Evolutionary conservation across 2,113 vertebrate genomes (phyloP).

Genomic region (Symphodus melops): DNA sequence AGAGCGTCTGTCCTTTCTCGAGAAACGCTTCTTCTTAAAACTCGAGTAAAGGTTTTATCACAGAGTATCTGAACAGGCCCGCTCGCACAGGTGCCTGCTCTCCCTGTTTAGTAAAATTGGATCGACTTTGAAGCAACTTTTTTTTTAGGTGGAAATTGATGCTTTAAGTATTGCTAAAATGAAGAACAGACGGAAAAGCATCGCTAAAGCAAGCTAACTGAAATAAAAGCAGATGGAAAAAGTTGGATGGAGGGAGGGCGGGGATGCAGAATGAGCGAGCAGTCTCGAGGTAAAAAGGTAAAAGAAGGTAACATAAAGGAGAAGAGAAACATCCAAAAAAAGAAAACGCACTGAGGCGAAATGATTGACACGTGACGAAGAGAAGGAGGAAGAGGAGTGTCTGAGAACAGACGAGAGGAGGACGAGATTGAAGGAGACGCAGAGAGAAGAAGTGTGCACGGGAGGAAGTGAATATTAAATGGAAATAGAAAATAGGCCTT

Average conservation of each 20-base stretch:
- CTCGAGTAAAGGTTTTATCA: too few relatives aligned
- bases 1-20: too few relatives aligned
- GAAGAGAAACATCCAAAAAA: neutral
- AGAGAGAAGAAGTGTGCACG: conserved; percentile 26
- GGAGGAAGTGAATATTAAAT: conserved; percentile 66
- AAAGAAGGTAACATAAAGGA: neutral
- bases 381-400: neutral
- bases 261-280: neutral
- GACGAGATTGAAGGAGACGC: conserved; percentile 2
- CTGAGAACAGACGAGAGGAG: conserved; percentile 8
- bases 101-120: too few relatives aligned
- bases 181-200: too few relatives aligned
- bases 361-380: neutral
- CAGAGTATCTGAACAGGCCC: too few relatives aligned
- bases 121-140: too few relatives aligned
- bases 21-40: too few relatives aligned
- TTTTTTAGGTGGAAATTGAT: too few relatives aligned
- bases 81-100: too few relatives aligned
- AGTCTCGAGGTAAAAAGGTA: neutral
- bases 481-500: conserved; percentile 70
- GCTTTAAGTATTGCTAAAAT: too few relatives aligned
- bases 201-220: neutral
- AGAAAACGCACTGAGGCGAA: neutral
- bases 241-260: neutral
- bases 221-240: conserved; percentile 12